phyloP scores from a whole-genome alignment of 2,113 vertebrate species.

The Panthera uncia region DNA sequence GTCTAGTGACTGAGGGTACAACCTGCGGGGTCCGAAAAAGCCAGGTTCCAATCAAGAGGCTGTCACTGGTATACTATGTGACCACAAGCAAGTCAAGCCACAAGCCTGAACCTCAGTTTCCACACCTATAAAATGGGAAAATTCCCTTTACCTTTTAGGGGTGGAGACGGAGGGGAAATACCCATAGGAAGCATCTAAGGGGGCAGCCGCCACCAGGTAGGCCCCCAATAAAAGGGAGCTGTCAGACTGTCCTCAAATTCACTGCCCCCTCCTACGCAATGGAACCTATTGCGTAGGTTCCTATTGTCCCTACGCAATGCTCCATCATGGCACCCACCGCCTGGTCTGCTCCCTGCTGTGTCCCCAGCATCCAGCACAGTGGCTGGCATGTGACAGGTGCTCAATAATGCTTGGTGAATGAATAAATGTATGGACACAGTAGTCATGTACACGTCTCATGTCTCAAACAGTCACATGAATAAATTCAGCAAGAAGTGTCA shows the following conservation, averaged over 20 bases:
- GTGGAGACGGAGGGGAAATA: background rate
- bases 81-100: background rate
- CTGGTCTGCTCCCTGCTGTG: too few relatives aligned
- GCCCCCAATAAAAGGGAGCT: background rate
- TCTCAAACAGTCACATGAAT: background rate
- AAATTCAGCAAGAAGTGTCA: background rate
- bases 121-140: background rate
- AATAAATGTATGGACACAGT: background rate
- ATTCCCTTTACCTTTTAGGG: background rate
- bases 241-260: background rate
- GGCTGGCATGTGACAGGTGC: background rate
- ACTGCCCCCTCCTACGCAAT: background rate
- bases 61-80: background rate
- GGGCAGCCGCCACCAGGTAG: background rate
- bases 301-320: rapidly evolving
- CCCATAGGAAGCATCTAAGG: background rate
- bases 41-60: background rate
- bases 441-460: background rate
- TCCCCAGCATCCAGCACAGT: background rate
- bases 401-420: background rate
- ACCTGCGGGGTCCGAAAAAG: background rate
- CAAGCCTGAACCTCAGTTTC: background rate
- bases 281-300: background rate
- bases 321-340: background rate
- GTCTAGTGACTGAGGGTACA: background rate